These are phyloP conservation scores for Lathronympha strigana DNA, from an alignment of 2,888 invertebrate species.

Conservation along the genomic window DNA sequence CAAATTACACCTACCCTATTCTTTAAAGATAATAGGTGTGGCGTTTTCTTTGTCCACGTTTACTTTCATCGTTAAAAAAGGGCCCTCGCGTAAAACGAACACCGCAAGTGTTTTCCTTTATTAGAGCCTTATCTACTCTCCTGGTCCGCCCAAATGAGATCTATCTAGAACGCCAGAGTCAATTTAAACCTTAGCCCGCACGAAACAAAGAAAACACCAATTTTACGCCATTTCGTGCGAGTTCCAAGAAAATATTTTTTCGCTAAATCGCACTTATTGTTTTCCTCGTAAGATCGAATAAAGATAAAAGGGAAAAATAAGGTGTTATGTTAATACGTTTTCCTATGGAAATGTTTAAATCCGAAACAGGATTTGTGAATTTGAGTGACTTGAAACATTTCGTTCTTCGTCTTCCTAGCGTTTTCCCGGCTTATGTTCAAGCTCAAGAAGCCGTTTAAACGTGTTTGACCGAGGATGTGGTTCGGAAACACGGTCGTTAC, in stretches of 20 bases:
- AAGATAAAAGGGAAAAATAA: slow-evolving; percentile 23
- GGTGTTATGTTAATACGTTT: slow-evolving; percentile 10
- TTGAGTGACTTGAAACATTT: too few species aligned
- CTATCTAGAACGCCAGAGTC: slow-evolving; percentile 40
- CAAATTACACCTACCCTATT: too few species aligned
- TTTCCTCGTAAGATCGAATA: slow-evolving; percentile 29
- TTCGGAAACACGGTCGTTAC: too few species aligned
- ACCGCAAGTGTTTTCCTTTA: slow-evolving; percentile 50
- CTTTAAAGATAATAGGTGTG: slow-evolving; percentile 26
- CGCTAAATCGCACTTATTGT: slow-evolving; percentile 22
- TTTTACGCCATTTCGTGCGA: slow-evolving; percentile 24
- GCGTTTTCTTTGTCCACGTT: slow-evolving; percentile 22
- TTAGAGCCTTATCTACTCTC: slow-evolving; percentile 49
- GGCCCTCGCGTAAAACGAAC: slow-evolving; percentile 48
- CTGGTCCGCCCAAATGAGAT: slow-evolving; percentile 42
- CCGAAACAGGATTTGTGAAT: not conserved
- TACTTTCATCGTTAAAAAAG: slow-evolving; percentile 52
- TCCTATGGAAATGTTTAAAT: not conserved
- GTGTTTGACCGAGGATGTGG: too few species aligned
- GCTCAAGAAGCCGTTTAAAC: too few species aligned
- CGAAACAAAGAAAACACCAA: slow-evolving; percentile 26
- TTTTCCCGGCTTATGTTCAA: too few species aligned
- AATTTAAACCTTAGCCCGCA: slow-evolving; percentile 42
- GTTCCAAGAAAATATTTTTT: slow-evolving; percentile 23
- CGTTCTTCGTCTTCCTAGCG: too few species aligned